Conservation (phyloP, 2,797 vertebrate species). For the Schizopygopsis malacanthus region DNA sequence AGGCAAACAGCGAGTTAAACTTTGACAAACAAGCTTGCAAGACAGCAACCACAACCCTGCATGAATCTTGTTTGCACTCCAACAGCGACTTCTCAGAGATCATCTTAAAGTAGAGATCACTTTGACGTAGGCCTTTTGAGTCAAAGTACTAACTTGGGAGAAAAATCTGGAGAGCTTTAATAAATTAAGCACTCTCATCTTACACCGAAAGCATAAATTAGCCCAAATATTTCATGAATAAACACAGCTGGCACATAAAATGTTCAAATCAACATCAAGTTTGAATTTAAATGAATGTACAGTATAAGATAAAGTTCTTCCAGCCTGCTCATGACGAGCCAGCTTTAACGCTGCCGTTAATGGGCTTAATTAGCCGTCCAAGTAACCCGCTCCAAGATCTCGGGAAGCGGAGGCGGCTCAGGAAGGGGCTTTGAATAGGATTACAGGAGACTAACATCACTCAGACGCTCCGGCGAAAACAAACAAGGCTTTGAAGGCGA, state of each 20-base stretch:
- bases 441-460: slow-evolving; percentile 75
- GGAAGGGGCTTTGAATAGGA: slow-evolving; percentile 74
- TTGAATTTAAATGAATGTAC: neutral
- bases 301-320: neutral
- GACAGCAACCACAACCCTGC: neutral
- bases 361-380: slow-evolving; percentile 80
- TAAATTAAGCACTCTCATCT: neutral
- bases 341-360: slow-evolving; percentile 61
- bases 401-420: slow-evolving; percentile 48
- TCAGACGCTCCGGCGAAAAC: slow-evolving; percentile 70
- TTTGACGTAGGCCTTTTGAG: neutral
- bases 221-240: neutral
- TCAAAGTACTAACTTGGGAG: neutral
- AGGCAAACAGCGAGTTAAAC: neutral
- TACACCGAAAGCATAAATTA: neutral
- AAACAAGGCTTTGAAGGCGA: slow-evolving; percentile 67
- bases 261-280: neutral
- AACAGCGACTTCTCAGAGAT: neutral
- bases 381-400: slow-evolving; percentile 74
- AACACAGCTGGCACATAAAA: neutral
- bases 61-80: neutral
- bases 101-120: neutral
- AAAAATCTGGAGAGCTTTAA: neutral
- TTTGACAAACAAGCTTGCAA: neutral
- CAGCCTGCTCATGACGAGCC: neutral